Evolutionary conservation across 2,888 invertebrate genomes (phyloP), one percentile per base, ranked within the genome.

Genomic region (Diploptera punctata): DNA sequence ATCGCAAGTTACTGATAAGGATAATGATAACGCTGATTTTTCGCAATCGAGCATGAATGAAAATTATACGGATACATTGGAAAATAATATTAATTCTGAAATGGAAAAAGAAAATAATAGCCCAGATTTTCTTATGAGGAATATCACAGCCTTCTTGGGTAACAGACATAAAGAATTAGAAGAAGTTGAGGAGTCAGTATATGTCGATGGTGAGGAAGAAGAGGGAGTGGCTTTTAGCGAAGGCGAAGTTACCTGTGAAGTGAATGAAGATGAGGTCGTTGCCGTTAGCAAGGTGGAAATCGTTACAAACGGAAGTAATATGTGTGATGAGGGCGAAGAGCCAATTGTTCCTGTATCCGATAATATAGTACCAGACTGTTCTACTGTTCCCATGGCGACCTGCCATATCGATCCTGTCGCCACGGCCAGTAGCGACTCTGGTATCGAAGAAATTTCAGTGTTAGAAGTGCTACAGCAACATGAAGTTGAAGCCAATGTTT

Each of bases 341-440:
- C 10, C 26, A 29, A 26, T 16, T 57, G 29, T 18, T 4, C 10
- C 9, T 18, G 24, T 2, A 4, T 52, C 24, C 1, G 24, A 52
- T 13, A 43, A 10, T 62, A 43, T 18, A 43, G 43, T 24, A n/a
- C 44, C 29, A 65, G 65, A 65, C 65, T 4, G 26, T 26, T 47
- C 29, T 47, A 26, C 29, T 33, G 65, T 65, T 65, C 24, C 47
- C 44, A 65, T 65, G 65, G 47, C 31, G 16, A 65, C 44, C 16
- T 24, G 44, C n/a, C 65, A 31, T 19, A 65, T 65, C 65, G 65
- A 65, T 65, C 47, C 57, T 16, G 57, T 29, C 26, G 4, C 57
- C 52, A 52, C 24, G 10, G 52, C 52, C n/a, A 24, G 24, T 18
- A 29, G 29, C 16, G 57, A 24, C 29, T 57, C n/a, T 57, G 10